Evolutionary conservation across 2,113 vertebrate species (phyloP).

Genomic region (Sinosuthora webbiana): DNA sequence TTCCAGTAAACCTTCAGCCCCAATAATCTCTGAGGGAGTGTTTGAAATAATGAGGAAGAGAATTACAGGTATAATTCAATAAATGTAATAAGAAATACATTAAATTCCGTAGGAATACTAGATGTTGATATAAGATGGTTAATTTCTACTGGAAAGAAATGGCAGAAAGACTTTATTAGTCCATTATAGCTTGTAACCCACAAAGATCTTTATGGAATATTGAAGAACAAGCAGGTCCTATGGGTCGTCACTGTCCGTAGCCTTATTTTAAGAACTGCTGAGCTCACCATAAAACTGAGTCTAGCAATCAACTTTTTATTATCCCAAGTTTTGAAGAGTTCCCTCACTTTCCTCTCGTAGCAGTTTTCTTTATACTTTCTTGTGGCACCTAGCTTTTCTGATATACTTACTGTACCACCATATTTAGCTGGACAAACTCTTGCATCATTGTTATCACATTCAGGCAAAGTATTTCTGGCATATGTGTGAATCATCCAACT

Average conservation of each 20-base stretch:
- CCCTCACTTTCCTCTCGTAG: not conserved
- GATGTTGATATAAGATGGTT: not conserved
- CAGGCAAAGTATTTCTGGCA: not conserved
- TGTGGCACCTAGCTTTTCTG: not conserved
- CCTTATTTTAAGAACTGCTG: not conserved
- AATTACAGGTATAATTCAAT: not conserved
- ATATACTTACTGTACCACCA: not conserved
- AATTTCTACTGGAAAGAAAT: not conserved
- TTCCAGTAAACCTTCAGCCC: not conserved
- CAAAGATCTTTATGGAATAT: not conserved
- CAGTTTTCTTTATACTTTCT: not conserved
- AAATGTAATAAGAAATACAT: not conserved
- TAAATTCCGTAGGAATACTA: not conserved
- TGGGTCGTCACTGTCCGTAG: not conserved
- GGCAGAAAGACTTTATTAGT: not conserved
- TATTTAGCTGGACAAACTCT: not conserved
- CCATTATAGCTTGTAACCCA: not conserved
- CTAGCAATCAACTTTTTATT: not conserved
- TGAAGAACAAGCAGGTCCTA: not conserved
- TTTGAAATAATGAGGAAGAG: not conserved
- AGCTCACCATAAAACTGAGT: not conserved
- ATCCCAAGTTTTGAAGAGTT: not conserved
- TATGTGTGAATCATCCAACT: not conserved
- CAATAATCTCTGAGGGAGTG: not conserved
- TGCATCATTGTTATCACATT: not conserved